These are phyloP conservation scores for Microchirus variegatus DNA, from an alignment of 2,797 vertebrate species.

Conservation along the genomic window DNA sequence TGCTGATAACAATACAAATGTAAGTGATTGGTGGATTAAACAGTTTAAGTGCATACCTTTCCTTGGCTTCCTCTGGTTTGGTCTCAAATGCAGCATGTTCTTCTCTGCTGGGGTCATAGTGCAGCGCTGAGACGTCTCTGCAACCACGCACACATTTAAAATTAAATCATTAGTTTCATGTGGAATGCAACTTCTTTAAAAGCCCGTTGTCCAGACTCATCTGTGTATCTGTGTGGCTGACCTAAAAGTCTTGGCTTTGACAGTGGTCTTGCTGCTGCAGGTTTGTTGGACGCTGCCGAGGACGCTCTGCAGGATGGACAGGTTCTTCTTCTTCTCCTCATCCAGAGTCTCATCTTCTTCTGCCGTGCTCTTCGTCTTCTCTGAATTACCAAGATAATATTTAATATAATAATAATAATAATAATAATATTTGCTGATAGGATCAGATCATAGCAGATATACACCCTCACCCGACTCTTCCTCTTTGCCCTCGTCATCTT, in stretches of 20 bases:
- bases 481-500: constrained; percentile 78
- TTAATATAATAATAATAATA: background rate
- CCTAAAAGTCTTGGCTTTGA: constrained; percentile 88
- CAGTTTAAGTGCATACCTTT: constrained; percentile 81
- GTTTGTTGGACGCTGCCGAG: constrained; percentile 75
- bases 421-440: background rate
- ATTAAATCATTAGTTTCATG: background rate
- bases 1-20: no score
- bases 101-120: constrained; percentile 91
- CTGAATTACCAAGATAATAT: constrained; percentile 34
- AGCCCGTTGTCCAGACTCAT: background rate
- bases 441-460: background rate
- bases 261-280: constrained; percentile 62
- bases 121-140: constrained; percentile 88
- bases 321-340: constrained; percentile 88
- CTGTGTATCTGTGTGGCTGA: constrained; percentile 42
- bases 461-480: constrained; percentile 44
- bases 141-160: constrained; percentile 8
- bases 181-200: background rate
- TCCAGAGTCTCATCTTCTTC: constrained; percentile 80
- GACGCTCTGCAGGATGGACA: constrained; percentile 87
- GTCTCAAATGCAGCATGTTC: constrained; percentile 90
- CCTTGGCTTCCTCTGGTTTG: constrained; percentile 69
- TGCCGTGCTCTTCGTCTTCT: constrained; percentile 44
- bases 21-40: background rate